A percentile compares a stretch with the other conserved stretches of the same genome.
phyloP scores from a whole-genome alignment of 2,888 invertebrate genomes.

The Tinea pellionella region DNA sequence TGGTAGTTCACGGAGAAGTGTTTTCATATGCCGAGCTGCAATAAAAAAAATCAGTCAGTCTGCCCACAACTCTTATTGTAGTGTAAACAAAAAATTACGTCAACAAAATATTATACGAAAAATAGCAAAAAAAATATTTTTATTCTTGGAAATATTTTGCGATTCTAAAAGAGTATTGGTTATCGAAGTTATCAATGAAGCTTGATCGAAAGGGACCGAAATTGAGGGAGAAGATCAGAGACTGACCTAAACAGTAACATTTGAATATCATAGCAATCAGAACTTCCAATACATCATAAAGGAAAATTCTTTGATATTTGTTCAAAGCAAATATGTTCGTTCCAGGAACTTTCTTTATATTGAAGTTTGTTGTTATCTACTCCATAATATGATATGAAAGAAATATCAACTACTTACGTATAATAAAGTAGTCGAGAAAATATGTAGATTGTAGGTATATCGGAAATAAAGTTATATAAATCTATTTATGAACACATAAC shows the following conservation, averaged over 20 bases:
- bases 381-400: not conserved
- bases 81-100: too few species aligned
- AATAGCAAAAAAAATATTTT: too few species aligned
- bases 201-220: conserved; percentile 4
- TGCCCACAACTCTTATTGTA: too few species aligned
- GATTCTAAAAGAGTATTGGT: not conserved
- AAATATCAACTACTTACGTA: not conserved
- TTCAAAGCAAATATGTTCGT: not conserved
- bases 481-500: too few species aligned
- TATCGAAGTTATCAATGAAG: conserved; percentile 2
- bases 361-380: not conserved
- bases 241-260: not conserved
- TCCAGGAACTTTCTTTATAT: not conserved
- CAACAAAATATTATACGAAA: too few species aligned
- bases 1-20: too few species aligned
- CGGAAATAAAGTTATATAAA: too few species aligned
- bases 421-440: too few species aligned
- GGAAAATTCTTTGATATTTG: not conserved
- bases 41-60: too few species aligned
- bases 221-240: not conserved
- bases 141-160: not conserved
- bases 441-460: too few species aligned
- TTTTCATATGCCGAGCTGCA: too few species aligned
- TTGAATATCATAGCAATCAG: conserved; percentile 1
- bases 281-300: not conserved